Percentiles rank a stretch among this genome's conserved stretches.
Evolutionary conservation across 2,797 vertebrate genomes (phyloP).

Genomic region (Decapterus maruadsi): DNA sequence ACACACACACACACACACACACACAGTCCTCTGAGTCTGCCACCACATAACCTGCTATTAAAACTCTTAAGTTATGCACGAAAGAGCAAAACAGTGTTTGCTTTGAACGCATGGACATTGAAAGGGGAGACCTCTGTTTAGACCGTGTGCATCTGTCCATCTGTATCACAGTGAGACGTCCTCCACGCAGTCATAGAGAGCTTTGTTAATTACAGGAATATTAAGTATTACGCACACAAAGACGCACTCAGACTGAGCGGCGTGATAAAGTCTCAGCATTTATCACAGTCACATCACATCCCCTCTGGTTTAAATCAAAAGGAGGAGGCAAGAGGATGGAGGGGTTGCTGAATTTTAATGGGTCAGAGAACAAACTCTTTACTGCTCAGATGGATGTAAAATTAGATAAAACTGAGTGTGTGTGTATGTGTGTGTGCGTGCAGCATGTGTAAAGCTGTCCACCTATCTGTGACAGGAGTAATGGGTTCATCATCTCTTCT

Average conservation of each 20-base stretch:
- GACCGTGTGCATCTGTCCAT: constrained; percentile 7
- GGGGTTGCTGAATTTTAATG: constrained; percentile 58
- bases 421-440: constrained; percentile 9
- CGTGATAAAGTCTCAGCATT: constrained; percentile 46
- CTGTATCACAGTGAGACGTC: constrained; percentile 21
- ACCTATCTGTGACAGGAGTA: constrained; percentile 54
- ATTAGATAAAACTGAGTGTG: constrained; percentile 16
- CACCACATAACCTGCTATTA: constrained; percentile 52
- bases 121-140: constrained; percentile 5
- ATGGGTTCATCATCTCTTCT: constrained; percentile 56
- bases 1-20: background rate
- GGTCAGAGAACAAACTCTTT: constrained; percentile 45
- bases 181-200: constrained; percentile 23
- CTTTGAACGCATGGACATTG: constrained; percentile 35
- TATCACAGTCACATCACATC: constrained; percentile 63
- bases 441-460: constrained; percentile 14
- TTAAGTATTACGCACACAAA: constrained; percentile 47
- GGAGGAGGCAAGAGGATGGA: constrained; percentile 38
- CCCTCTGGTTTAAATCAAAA: constrained; percentile 67
- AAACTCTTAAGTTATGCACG: constrained; percentile 55
- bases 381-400: constrained; percentile 48
- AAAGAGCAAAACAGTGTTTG: constrained; percentile 43
- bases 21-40: constrained; percentile 30
- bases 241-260: constrained; percentile 28
- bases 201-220: constrained; percentile 63